Evolutionary conservation across 2,888 invertebrate species (phyloP).

Genomic region (Acrocyrtus sp.): DNA sequence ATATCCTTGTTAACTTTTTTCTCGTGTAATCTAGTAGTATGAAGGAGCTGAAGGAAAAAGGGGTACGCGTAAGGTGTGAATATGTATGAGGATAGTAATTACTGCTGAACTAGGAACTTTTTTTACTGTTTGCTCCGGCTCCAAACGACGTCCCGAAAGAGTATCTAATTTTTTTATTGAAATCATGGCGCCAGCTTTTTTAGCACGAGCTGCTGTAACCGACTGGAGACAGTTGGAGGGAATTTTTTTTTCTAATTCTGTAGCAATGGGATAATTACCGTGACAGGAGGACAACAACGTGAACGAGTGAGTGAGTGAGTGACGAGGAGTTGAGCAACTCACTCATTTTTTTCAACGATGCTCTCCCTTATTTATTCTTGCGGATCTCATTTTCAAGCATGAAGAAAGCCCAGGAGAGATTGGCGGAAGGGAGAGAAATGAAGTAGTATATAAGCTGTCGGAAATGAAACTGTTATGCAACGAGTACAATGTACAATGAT

Average conservation of each 20-base stretch:
- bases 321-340: no score
- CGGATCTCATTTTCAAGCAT: constrained; percentile 11
- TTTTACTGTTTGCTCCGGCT: not conserved
- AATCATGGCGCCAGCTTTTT: not conserved
- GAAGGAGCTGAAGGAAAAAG: no score
- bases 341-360: constrained; percentile 15
- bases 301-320: constrained; percentile 6
- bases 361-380: not conserved
- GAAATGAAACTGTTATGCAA: no score
- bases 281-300: constrained; percentile 22
- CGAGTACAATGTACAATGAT: no score
- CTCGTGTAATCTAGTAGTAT: not conserved
- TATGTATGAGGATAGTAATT: constrained; percentile 4
- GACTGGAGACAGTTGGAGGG: not conserved
- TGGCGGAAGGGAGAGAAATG: no score
- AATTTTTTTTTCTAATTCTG: no score
- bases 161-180: not conserved
- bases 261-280: constrained; percentile 25
- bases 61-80: constrained; percentile 1
- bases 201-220: not conserved
- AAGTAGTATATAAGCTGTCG: no score
- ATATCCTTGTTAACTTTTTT: not conserved
- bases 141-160: not conserved
- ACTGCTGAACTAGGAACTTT: not conserved
- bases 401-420: constrained; percentile 22